Evolutionary conservation across 2,888 invertebrate species (phyloP), one percentile per base, ranked within the genome.

Genomic region (Drosophila melanocephala): DNA sequence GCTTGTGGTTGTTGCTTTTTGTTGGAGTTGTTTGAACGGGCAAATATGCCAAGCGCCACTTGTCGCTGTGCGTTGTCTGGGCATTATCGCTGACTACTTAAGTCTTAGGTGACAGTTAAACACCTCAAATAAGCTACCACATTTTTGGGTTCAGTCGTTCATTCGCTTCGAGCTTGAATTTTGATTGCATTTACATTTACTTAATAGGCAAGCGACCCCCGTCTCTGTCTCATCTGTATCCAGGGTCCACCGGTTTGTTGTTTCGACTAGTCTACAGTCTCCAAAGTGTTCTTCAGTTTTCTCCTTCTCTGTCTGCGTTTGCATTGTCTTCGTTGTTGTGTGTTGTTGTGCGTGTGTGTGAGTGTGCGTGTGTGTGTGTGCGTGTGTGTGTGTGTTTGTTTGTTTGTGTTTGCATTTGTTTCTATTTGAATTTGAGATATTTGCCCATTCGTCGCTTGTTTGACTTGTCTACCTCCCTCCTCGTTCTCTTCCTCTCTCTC

Each of bases 41-140:
- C 80, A 81, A 81, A 79, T 79, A 79, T 79, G 71, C 70, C 75
- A 76, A 83, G 82, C 82, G 83, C 82, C 82, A 82, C 82, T 77
- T 81, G 81, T 81, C 78, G 69, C 61, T 64, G 61, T 58, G 6
- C 51, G 42, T 64, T 61, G 67, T 72, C 59, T 60, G 44, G 61
- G 64, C 61, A 62, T 81, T 79, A 72, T 83, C 79, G 69, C 70
- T 57, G 82, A 80, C 80, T 82, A 82, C 83, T 78, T 87, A 88
- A 88, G 87, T 87, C 87, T 87, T 88, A 91, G 89, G 89, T 91
- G 91, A 91, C 91, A 90, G 91, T 81, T 81, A 87, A 87, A 91
- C 91, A 91, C 91, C 91, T 91, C 77, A 79, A 89, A 84, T 77
- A 79, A 77, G 91, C 91, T 91, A 89, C 91, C 89, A 79, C 85